Conservation (phyloP, 1,140 invertebrate species). For the Lutraria rhynchaena region DNA sequence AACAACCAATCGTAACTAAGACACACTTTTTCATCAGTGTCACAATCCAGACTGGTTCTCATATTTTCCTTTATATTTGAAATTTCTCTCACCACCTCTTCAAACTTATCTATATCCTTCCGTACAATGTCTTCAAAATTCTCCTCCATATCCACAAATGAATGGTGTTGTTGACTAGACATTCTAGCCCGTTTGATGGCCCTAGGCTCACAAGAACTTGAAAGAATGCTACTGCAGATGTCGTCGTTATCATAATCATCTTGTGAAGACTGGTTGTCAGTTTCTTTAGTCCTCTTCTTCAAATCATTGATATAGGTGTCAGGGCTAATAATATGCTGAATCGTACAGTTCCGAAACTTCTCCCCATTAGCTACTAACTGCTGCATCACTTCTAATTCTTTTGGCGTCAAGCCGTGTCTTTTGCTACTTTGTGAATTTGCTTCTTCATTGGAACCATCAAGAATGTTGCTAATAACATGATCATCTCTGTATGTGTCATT, state of each 20-base stretch:
- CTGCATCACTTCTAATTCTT: neutral
- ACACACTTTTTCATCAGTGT: neutral
- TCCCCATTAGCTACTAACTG: neutral
- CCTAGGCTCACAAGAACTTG: too few species aligned
- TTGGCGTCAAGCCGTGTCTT: neutral
- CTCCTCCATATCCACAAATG: neutral
- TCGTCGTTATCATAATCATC: too few species aligned
- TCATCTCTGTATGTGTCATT: neutral
- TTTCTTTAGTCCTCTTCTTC: neutral
- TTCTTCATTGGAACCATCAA: neutral
- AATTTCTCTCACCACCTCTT: neutral
- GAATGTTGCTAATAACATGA: neutral
- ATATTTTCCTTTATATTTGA: neutral
- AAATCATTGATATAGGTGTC: neutral
- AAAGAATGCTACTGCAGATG: too few species aligned
- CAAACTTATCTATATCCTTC: neutral
- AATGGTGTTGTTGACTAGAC: too few species aligned
- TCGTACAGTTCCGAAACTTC: neutral
- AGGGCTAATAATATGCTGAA: slow-evolving; percentile 10
- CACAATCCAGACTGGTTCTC: neutral
- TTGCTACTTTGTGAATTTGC: neutral
- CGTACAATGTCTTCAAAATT: neutral
- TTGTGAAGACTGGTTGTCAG: neutral
- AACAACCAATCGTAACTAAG: slow-evolving; percentile 34
- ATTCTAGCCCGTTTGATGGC: too few species aligned